Conservation (phyloP, 2,113 vertebrate species). For the Phalacrocorax aristotelis region DNA sequence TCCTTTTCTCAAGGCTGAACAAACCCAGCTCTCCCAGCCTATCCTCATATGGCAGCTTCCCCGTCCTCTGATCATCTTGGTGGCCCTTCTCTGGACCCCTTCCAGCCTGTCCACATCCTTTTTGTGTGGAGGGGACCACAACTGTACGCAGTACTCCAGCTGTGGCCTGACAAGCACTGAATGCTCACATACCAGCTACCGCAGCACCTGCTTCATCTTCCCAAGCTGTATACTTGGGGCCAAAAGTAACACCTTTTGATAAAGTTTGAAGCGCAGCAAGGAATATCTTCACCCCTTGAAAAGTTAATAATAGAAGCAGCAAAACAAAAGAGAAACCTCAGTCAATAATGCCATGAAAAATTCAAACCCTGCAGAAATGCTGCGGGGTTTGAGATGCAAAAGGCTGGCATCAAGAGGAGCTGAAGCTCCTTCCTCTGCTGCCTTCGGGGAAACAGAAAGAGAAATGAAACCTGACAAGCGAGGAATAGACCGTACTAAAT, state of each 20-base stretch:
- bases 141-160: too few relatives aligned
- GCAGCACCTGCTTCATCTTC: neutral
- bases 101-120: too few relatives aligned
- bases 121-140: too few relatives aligned
- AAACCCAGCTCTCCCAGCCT: too few relatives aligned
- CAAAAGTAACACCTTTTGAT: neutral
- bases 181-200: neutral
- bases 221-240: neutral
- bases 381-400: neutral
- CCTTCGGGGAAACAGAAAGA: neutral
- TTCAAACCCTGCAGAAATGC: neutral
- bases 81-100: too few relatives aligned
- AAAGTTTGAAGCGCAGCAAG: neutral
- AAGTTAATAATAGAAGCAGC: neutral
- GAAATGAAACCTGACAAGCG: neutral
- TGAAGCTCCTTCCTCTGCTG: neutral
- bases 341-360: accelerated
- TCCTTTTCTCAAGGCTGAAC: too few relatives aligned
- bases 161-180: too few relatives aligned
- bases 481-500: neutral
- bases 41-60: too few relatives aligned
- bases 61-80: too few relatives aligned
- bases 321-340: neutral
- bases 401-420: neutral
- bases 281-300: neutral